A percentile compares a stretch with the other conserved stretches of the same genome.
Evolutionary conservation across 2,113 vertebrate genomes (phyloP).

Genomic region (Mirza zaza): DNA sequence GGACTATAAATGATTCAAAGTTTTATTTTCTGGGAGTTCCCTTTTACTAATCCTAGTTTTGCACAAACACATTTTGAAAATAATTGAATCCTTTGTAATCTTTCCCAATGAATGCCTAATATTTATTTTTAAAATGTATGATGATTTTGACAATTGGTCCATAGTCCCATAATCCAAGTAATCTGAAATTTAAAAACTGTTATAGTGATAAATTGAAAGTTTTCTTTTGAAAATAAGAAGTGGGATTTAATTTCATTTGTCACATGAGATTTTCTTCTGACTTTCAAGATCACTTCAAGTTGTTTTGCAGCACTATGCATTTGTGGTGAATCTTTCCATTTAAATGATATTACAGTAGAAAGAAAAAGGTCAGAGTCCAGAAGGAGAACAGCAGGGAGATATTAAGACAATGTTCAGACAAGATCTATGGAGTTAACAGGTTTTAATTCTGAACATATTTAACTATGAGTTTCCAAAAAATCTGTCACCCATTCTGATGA

Average conservation of each 20-base stretch:
- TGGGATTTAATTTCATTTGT: conserved; percentile 50
- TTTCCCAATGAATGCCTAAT: background rate
- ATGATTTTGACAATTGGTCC: background rate
- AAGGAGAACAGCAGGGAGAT: conserved; percentile 46
- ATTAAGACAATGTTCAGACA: conserved; percentile 31
- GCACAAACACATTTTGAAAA: background rate
- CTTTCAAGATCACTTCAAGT: background rate
- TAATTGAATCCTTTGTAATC: background rate
- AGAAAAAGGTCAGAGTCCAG: conserved; percentile 52
- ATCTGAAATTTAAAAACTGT: conserved; percentile 27
- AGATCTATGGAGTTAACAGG: conserved; percentile 5
- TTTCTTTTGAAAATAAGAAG: background rate
- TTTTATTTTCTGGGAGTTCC: background rate
- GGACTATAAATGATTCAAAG: background rate
- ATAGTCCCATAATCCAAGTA: background rate
- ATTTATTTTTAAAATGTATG: background rate
- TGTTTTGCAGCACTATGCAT: background rate
- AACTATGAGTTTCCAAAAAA: conserved; percentile 42
- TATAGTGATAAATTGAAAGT: background rate
- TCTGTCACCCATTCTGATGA: conserved; percentile 69
- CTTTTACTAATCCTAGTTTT: background rate
- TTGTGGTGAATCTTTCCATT: background rate
- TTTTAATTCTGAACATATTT: conserved; percentile 53
- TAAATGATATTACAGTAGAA: background rate
- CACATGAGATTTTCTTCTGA: background rate